A percentile compares a stretch with the other conserved stretches of the same genome.
Conservation (phyloP, 2,113 vertebrate species). For the Entomyzon cyanotis region DNA sequence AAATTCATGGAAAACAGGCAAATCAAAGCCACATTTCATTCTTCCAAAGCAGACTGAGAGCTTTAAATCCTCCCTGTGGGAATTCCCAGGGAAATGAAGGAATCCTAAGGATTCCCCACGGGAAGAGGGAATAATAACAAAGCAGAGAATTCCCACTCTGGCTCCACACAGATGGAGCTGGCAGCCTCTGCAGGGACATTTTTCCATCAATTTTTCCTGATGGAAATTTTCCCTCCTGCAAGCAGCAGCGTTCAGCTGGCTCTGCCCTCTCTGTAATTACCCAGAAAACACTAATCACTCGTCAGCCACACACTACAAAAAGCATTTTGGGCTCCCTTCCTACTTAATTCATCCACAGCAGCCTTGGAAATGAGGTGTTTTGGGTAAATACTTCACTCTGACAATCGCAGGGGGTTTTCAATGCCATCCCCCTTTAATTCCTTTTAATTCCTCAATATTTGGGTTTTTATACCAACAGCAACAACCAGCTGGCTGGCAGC, state of each 20-base stretch:
- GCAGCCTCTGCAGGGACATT: neutral
- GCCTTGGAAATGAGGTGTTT: neutral
- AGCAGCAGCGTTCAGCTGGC: neutral
- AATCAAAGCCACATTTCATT: neutral
- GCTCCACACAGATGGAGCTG: neutral
- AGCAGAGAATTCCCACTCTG: neutral
- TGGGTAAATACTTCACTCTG: neutral
- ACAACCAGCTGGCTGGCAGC: neutral
- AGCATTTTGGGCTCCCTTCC: neutral
- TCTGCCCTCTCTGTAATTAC: neutral
- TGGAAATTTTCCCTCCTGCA: neutral
- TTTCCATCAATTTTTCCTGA: neutral
- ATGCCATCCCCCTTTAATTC: too few species aligned
- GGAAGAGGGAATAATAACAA: neutral
- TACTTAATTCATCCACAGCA: neutral
- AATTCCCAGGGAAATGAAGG: neutral
- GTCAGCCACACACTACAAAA: neutral
- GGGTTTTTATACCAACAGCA: neutral
- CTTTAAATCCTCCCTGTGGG: neutral
- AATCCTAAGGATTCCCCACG: neutral
- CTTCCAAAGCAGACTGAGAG: neutral
- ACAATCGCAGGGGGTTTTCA: neutral
- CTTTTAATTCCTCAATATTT: neutral
- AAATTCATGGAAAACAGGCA: neutral
- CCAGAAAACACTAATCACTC: neutral